Percentiles rank a stretch among this genome's conserved stretches.
These are phyloP conservation scores for Harpalus rubripes DNA, from an alignment of 2,888 invertebrate genomes.

Conservation along the genomic window DNA sequence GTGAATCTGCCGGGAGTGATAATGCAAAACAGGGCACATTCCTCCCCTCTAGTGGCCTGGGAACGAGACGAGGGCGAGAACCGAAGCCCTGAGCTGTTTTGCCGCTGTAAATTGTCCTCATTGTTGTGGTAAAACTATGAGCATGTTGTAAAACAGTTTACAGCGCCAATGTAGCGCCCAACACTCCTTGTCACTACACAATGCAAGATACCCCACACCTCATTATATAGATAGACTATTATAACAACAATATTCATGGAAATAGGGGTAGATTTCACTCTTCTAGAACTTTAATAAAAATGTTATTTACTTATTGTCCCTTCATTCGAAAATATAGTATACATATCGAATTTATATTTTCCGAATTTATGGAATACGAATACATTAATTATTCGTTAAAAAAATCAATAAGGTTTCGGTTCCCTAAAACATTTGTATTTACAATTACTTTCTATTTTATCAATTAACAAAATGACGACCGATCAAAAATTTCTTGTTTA, in stretches of 20 bases:
- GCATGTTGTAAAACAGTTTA: slow-evolving; percentile 66
- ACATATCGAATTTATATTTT: too few species aligned
- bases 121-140: slow-evolving; percentile 67
- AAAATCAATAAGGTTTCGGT: too few species aligned
- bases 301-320: not conserved
- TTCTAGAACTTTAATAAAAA: not conserved
- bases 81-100: slow-evolving; percentile 42
- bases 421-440: too few species aligned
- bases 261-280: not conserved
- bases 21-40: slow-evolving; percentile 71
- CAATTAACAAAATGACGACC: too few species aligned
- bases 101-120: slow-evolving; percentile 66
- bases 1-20: slow-evolving; percentile 73
- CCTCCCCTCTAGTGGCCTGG: slow-evolving; percentile 1
- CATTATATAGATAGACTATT: not conserved
- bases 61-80: not conserved
- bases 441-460: too few species aligned
- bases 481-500: too few species aligned
- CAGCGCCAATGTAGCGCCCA: slow-evolving; percentile 55
- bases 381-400: too few species aligned
- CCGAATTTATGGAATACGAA: too few species aligned
- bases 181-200: not conserved
- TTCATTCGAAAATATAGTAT: too few species aligned
- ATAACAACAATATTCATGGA: not conserved
- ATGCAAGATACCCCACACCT: not conserved